Evolutionary conservation across 64 coral and sea anemone genomes (phyloP).

Genomic region (Platygyra sinensis): DNA sequence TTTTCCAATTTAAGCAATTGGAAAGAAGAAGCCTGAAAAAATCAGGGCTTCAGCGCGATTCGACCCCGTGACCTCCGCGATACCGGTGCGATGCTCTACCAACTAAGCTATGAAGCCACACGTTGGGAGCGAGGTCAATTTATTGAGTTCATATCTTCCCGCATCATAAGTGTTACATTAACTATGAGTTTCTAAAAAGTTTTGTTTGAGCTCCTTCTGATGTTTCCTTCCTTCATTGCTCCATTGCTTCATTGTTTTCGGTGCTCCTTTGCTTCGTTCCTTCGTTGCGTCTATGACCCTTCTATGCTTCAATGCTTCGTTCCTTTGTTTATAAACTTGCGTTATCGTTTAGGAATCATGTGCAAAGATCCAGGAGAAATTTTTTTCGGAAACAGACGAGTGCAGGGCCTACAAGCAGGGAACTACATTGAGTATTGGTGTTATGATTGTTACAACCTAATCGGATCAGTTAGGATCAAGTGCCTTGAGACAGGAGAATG

Average conservation of each 20-base stretch:
- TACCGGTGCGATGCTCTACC: too few species aligned
- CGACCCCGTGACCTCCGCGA: too few species aligned
- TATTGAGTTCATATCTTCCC: too few species aligned
- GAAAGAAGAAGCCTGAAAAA: too few species aligned
- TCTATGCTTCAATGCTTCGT: not conserved
- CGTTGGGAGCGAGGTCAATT: too few species aligned
- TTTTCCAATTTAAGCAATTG: too few species aligned
- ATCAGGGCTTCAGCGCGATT: too few species aligned
- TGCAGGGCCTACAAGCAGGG: conserved; percentile 1
- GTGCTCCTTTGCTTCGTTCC: not conserved
- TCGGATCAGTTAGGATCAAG: not conserved
- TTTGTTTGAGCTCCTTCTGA: too few species aligned
- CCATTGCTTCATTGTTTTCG: not conserved
- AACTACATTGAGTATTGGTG: conserved; percentile 33
- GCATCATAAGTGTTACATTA: too few species aligned
- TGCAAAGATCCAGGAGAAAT: conserved; percentile 58
- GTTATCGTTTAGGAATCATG: not conserved
- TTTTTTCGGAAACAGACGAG: conserved; percentile 8
- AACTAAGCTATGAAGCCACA: too few species aligned
- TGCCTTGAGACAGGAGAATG: conserved; percentile 25
- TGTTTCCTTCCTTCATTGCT: not conserved
- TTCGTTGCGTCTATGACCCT: too few species aligned
- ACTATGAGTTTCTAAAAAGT: too few species aligned
- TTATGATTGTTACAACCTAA: not conserved
- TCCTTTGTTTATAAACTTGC: not conserved